phyloP scores from a whole-genome alignment of 2,797 vertebrate species.

The Mus spretus region DNA sequence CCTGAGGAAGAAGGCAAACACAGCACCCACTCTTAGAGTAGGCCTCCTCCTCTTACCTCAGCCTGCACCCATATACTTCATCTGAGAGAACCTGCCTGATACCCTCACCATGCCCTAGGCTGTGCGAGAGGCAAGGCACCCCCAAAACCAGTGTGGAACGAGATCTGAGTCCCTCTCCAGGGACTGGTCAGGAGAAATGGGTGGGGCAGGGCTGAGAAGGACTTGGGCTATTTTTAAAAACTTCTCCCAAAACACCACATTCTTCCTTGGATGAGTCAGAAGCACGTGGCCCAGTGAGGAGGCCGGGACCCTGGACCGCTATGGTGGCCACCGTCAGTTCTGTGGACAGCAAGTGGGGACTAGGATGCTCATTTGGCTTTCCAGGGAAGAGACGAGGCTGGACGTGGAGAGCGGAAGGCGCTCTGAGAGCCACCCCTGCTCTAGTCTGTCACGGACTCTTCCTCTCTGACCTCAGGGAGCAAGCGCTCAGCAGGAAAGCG shows the following conservation, averaged over 20 bases:
- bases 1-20: neutral
- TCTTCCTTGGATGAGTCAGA: conserved; percentile 71
- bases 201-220: neutral
- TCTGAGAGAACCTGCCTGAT: no score
- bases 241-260: conserved; percentile 72
- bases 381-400: neutral
- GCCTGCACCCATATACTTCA: neutral
- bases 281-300: neutral
- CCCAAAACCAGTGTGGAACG: conserved; percentile 61
- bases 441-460: neutral
- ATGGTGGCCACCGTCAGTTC: neutral
- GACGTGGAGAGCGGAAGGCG: rapidly evolving
- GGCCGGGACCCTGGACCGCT: neutral
- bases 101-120: neutral
- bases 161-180: conserved; percentile 30
- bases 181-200: neutral
- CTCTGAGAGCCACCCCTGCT: neutral
- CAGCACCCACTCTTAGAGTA: neutral
- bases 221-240: conserved; percentile 70
- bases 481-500: neutral
- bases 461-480: neutral
- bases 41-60: neutral
- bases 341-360: neutral
- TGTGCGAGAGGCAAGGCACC: neutral
- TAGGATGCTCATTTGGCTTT: rapidly evolving